Evolutionary conservation across 2,888 invertebrate genomes (phyloP).

Genomic region (Syrista parreyssii): DNA sequence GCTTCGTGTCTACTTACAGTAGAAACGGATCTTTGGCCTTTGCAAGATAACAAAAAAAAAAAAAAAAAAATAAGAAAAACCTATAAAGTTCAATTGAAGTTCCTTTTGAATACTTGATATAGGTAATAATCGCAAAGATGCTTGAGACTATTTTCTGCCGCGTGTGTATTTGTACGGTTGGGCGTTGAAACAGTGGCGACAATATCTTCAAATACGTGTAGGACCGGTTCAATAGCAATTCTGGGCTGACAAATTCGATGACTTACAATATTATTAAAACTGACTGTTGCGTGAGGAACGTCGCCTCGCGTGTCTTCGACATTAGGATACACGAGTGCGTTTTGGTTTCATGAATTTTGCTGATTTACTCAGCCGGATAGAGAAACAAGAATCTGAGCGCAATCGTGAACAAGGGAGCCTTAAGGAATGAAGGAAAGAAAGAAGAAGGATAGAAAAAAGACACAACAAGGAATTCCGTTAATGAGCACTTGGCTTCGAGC

Average conservation of each 20-base stretch:
- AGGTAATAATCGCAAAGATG: constrained; percentile 45
- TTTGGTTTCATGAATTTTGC: neutral
- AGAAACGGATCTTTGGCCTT: constrained; percentile 40
- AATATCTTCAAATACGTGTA: constrained; percentile 43
- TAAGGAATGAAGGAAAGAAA: neutral
- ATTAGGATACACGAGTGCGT: neutral
- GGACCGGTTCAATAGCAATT: constrained; percentile 24
- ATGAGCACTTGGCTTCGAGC: neutral
- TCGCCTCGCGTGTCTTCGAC: neutral
- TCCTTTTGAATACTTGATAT: constrained; percentile 53
- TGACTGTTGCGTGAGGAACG: neutral
- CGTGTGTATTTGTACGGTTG: constrained; percentile 44
- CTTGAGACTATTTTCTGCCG: constrained; percentile 53
- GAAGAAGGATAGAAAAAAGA: constrained; percentile 2
- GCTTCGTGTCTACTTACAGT: constrained; percentile 30
- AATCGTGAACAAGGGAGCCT: neutral
- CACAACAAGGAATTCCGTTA: neutral
- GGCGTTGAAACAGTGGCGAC: constrained; percentile 41
- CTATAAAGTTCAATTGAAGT: constrained; percentile 55
- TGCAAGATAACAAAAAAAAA: constrained; percentile 17
- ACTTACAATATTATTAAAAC: neutral
- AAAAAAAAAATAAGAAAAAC: constrained; percentile 30
- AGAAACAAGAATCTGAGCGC: neutral
- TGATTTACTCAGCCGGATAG: neutral
- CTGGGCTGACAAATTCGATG: constrained; percentile 12